Percentiles rank a stretch among this genome's conserved stretches.
Evolutionary conservation across 2,797 vertebrate genomes (phyloP).

Genomic region (Pseudotriccus pelzelni): DNA sequence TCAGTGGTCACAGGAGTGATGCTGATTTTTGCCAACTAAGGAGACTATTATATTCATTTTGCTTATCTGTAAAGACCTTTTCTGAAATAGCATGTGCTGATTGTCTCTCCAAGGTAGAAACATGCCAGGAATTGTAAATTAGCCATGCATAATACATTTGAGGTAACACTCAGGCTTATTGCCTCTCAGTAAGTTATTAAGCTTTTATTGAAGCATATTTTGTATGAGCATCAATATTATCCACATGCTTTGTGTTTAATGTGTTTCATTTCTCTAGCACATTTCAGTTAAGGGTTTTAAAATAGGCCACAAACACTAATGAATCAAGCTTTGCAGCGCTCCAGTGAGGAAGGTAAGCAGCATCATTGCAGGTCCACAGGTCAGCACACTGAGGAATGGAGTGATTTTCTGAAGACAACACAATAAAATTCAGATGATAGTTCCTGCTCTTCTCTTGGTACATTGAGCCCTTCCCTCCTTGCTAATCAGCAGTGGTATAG

Average conservation of each 20-base stretch:
- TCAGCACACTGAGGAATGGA: background rate
- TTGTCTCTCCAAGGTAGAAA: slow-evolving; percentile 8
- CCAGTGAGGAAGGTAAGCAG: background rate
- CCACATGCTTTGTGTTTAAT: background rate
- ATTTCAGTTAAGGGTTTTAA: background rate
- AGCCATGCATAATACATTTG: background rate
- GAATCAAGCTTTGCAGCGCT: rapidly evolving
- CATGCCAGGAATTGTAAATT: slow-evolving; percentile 19
- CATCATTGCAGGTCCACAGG: background rate
- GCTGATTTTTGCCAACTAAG: background rate
- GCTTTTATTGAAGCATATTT: slow-evolving; percentile 46
- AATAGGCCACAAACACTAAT: background rate
- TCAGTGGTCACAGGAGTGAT: background rate
- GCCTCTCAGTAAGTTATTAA: slow-evolving; percentile 38
- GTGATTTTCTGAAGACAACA: background rate
- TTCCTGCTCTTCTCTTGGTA: background rate
- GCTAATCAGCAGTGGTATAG: background rate
- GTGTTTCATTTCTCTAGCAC: background rate
- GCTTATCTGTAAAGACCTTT: background rate
- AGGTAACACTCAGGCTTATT: slow-evolving; percentile 12
- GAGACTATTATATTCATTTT: background rate
- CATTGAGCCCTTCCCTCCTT: rapidly evolving
- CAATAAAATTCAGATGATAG: background rate
- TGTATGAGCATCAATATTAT: slow-evolving; percentile 1
- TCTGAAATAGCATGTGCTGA: background rate